phyloP scores from a whole-genome alignment of 2,113 vertebrate genomes.

The Thermophis baileyi region DNA sequence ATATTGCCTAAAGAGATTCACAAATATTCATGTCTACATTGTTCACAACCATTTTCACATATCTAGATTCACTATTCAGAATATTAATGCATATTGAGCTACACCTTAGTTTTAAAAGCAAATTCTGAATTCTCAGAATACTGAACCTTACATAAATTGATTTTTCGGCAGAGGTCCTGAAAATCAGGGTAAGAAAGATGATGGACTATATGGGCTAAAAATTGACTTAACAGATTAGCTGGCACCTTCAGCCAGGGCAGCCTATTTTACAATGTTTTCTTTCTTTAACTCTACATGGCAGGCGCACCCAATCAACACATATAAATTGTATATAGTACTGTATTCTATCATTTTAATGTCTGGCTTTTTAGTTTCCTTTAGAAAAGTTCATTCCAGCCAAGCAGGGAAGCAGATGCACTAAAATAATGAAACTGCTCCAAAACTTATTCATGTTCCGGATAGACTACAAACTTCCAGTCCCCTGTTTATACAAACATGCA shows the following conservation, averaged over 20 bases:
- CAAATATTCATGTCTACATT: not conserved
- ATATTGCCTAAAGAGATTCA: not conserved
- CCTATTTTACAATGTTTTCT: not conserved
- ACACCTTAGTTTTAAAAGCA: not conserved
- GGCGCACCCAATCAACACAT: not conserved
- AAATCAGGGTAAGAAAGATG: not conserved
- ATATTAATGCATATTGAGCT: not conserved
- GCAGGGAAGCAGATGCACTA: slow-evolving; percentile 41
- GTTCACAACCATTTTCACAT: not conserved
- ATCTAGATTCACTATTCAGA: not conserved
- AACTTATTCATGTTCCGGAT: slow-evolving; percentile 51
- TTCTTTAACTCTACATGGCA: not conserved
- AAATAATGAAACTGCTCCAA: slow-evolving; percentile 49
- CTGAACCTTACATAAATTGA: not conserved
- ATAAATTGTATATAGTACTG: not conserved
- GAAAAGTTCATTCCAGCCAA: slow-evolving; percentile 3
- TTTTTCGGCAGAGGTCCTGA: not conserved
- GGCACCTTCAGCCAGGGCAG: not conserved
- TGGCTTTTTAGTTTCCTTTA: slow-evolving; percentile 2
- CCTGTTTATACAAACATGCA: slow-evolving; percentile 51
- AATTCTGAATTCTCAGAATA: not conserved
- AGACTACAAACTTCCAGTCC: slow-evolving; percentile 37
- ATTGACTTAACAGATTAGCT: not conserved
- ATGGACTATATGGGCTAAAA: not conserved
- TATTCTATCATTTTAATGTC: slow-evolving; percentile 2